Evolutionary conservation across 2,888 invertebrate genomes (phyloP).

Genomic region (Synanthedon tipuliformis): DNA sequence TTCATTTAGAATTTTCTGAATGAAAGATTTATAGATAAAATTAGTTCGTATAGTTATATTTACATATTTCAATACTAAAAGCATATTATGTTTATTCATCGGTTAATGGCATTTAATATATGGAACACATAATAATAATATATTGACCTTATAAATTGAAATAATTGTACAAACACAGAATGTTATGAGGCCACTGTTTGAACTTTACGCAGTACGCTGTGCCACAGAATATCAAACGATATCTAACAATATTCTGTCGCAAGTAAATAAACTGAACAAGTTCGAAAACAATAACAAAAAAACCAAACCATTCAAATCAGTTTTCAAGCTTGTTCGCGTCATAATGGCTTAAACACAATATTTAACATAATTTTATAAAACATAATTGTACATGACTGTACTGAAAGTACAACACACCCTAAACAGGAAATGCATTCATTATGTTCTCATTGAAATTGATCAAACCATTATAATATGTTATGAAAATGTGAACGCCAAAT

Average conservation of each 20-base stretch:
- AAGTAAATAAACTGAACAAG: constrained; percentile 22
- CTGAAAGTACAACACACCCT: constrained; percentile 2
- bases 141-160: too few relatives aligned
- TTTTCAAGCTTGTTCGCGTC: constrained; percentile 29
- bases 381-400: not conserved
- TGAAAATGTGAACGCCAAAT: not conserved
- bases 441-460: constrained; percentile 15
- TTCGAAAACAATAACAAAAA: constrained; percentile 21
- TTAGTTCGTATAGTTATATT: too few relatives aligned
- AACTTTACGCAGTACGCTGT: constrained; percentile 40
- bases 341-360: constrained; percentile 43
- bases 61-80: too few relatives aligned
- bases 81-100: too few relatives aligned
- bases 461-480: constrained; percentile 33
- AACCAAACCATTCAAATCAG: constrained; percentile 13
- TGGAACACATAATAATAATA: too few relatives aligned
- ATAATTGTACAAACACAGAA: not conserved
- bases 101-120: too few relatives aligned
- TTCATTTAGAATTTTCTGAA: too few relatives aligned
- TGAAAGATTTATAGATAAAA: too few relatives aligned
- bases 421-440: constrained; percentile 7
- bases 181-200: constrained; percentile 35
- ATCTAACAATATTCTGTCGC: constrained; percentile 35
- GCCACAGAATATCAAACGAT: constrained; percentile 36
- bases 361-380: not conserved